phyloP scores from a whole-genome alignment of 1,140 invertebrate genomes.

The Drosophila murphyi region DNA sequence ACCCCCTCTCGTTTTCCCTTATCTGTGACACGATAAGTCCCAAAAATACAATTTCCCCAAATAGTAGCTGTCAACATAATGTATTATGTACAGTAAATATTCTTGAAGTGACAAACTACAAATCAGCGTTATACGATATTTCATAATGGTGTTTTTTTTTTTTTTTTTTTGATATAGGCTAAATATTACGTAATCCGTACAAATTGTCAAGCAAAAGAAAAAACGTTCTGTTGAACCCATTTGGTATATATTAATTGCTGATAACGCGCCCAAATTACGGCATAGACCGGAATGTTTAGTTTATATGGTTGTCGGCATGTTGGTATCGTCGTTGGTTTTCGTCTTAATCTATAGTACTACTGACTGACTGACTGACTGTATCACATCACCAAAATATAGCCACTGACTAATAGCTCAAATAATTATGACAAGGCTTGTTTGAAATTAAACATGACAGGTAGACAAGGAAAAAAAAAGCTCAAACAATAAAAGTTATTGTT shows the following conservation, averaged over 20 bases:
- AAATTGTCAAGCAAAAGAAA: slow-evolving; percentile 17
- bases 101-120: slow-evolving; percentile 6
- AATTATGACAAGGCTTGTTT: slow-evolving; percentile 11
- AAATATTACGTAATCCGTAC: slow-evolving; percentile 33
- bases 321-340: slow-evolving; percentile 4
- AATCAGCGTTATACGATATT: neutral
- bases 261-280: slow-evolving; percentile 39
- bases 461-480: neutral
- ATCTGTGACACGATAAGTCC: neutral
- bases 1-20: neutral
- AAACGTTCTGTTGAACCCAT: slow-evolving; percentile 6
- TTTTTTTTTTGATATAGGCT: neutral
- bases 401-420: slow-evolving; percentile 42
- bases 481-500: neutral
- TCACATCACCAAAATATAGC: slow-evolving; percentile 38
- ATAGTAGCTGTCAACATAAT: neutral
- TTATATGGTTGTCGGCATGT: slow-evolving; percentile 15
- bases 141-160: slow-evolving; percentile 37
- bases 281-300: slow-evolving; percentile 15
- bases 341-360: slow-evolving; percentile 32
- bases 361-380: neutral
- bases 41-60: slow-evolving; percentile 2
- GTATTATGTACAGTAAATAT: slow-evolving; percentile 3
- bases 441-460: slow-evolving; percentile 32
- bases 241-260: slow-evolving; percentile 43